Evolutionary conservation across 1,140 invertebrate species (phyloP).

Genomic region (Sarcophaga bullata): DNA sequence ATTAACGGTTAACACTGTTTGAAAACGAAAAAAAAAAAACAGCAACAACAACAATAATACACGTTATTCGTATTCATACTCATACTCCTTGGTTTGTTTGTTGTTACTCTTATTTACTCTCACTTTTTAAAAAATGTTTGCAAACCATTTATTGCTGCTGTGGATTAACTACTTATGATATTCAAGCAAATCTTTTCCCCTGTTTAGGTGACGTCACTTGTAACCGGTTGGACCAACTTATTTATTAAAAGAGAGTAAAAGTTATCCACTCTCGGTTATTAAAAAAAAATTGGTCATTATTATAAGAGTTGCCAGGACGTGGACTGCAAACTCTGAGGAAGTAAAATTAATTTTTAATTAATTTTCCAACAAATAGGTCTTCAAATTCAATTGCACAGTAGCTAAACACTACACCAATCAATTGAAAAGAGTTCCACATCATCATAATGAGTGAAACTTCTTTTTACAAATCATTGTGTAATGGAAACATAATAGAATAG

Average conservation of each 20-base stretch:
- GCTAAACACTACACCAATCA: too few relatives aligned
- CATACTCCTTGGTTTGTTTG: not conserved
- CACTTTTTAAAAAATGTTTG: constrained; percentile 5
- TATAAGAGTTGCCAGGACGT: not conserved
- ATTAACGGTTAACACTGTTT: constrained; percentile 24
- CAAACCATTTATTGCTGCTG: not conserved
- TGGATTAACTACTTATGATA: not conserved
- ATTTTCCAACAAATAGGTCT: too few relatives aligned
- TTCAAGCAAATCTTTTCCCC: not conserved
- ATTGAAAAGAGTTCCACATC: too few relatives aligned
- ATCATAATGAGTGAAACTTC: too few relatives aligned
- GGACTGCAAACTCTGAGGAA: not conserved
- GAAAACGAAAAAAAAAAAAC: not conserved
- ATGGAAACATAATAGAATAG: too few relatives aligned
- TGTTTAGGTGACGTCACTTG: not conserved
- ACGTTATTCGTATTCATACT: constrained; percentile 18
- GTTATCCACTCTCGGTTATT: not conserved
- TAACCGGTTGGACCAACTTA: constrained; percentile 8
- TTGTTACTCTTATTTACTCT: constrained; percentile 22
- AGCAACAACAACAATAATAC: constrained; percentile 9
- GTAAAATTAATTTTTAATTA: too few relatives aligned
- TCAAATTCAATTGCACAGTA: too few relatives aligned
- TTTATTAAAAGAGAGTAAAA: not conserved
- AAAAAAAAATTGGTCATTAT: not conserved
- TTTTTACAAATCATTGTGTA: too few relatives aligned